Conservation (phyloP, 1,140 invertebrate genomes). For the Leptinotarsa lineolata region DNA sequence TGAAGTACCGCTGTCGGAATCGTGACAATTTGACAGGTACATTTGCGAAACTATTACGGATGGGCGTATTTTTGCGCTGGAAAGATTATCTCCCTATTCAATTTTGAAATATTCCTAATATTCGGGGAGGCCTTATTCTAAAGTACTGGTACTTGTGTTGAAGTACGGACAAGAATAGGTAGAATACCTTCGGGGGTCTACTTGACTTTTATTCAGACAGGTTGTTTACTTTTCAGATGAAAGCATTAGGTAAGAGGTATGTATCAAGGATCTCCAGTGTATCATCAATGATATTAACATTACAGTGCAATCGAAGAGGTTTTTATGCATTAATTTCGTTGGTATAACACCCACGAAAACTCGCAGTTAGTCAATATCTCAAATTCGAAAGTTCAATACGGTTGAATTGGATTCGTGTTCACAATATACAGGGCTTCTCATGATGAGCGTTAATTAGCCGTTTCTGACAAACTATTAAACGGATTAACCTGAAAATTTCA, state of each 20-base stretch:
- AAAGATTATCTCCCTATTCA: conserved; percentile 6
- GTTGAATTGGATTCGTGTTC: too few species aligned
- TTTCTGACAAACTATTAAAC: too few species aligned
- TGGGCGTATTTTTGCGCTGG: not conserved
- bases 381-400: too few species aligned
- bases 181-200: not conserved
- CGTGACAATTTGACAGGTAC: not conserved
- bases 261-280: not conserved
- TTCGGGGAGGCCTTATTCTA: not conserved
- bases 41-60: not conserved
- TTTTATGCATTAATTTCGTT: not conserved
- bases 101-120: not conserved
- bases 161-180: not conserved
- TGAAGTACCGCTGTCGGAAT: too few species aligned
- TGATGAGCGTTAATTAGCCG: too few species aligned
- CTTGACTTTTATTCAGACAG: conserved; percentile 6
- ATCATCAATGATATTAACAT: too few species aligned
- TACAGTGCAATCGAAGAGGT: too few species aligned
- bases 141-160: not conserved
- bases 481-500: too few species aligned
- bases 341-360: too few species aligned
- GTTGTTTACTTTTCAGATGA: not conserved
- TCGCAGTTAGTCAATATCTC: too few species aligned
- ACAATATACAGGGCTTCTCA: too few species aligned
- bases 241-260: not conserved